These are phyloP conservation scores for Coendou prehensilis DNA, from an alignment of 2,797 vertebrate genomes.

Conservation along the genomic window DNA sequence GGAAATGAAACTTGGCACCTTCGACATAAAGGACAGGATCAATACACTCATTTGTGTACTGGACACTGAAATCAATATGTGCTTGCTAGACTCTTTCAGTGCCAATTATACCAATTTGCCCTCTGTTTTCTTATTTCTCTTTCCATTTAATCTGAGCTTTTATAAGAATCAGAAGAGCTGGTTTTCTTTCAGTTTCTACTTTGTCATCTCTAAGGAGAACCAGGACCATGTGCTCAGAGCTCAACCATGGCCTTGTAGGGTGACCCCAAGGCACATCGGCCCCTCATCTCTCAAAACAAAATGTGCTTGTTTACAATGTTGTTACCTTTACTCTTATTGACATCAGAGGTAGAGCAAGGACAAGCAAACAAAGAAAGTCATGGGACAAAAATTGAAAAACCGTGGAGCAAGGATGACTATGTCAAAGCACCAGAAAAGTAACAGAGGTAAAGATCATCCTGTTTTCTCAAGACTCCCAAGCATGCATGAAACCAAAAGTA, in stretches of 20 bases:
- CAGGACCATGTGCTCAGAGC: not conserved
- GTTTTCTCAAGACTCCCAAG: not conserved
- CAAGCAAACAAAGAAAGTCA: not conserved
- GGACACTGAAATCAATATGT: slow-evolving; percentile 26
- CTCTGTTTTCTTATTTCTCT: slow-evolving; percentile 40
- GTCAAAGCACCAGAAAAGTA: not conserved
- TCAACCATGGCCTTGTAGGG: rapidly evolving
- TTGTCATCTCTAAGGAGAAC: not conserved
- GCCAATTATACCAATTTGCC: not conserved
- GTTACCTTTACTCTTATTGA: not conserved
- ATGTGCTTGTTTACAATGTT: not conserved
- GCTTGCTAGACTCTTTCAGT: not conserved
- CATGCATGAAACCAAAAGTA: not conserved
- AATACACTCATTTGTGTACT: not conserved
- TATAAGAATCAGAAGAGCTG: not conserved
- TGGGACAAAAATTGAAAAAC: not conserved
- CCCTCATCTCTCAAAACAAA: not conserved
- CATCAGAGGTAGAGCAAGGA: not conserved
- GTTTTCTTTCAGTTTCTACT: not conserved
- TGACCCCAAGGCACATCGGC: not conserved
- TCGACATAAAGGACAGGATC: not conserved
- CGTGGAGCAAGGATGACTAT: not conserved
- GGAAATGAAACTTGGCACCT: slow-evolving; percentile 48
- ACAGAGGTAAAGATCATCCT: not conserved
- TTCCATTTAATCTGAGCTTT: not conserved